Evolutionary conservation across 1,140 invertebrate genomes (phyloP).

Genomic region (Phocides pigmalion): DNA sequence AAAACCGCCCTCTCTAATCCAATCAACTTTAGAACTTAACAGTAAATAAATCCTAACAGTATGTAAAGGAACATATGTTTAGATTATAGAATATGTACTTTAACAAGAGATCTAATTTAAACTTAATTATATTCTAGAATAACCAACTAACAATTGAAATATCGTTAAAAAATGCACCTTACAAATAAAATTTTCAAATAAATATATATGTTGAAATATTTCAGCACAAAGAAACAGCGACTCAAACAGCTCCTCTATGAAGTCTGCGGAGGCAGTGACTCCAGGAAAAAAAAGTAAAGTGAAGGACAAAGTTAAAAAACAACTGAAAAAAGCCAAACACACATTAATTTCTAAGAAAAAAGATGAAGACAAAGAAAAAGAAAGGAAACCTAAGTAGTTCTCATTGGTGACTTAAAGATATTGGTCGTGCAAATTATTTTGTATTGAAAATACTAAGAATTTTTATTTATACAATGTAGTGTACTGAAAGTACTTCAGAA

Average conservation of each 20-base stretch:
- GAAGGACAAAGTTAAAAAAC: conserved; percentile 78
- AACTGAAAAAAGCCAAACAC: conserved; percentile 77
- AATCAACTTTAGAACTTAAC: too few relatives aligned
- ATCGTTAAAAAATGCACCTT: conserved; percentile 1
- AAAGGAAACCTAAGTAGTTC: conserved; percentile 65
- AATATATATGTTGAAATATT: conserved; percentile 30
- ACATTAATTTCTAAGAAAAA: conserved; percentile 74
- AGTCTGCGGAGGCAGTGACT: conserved; percentile 62
- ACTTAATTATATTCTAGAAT: too few relatives aligned
- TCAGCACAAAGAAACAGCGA: conserved; percentile 77
- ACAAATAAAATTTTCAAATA: conserved; percentile 1
- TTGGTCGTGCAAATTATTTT: conserved; percentile 10
- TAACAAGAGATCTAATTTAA: too few relatives aligned
- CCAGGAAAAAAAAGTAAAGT: conserved; percentile 75
- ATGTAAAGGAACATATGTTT: too few relatives aligned
- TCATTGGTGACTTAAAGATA: conserved; percentile 11
- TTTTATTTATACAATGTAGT: conserved; percentile 28
- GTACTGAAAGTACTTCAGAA: conserved; percentile 68
- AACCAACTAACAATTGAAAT: not conserved
- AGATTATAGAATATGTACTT: too few relatives aligned
- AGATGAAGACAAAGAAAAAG: conserved; percentile 73
- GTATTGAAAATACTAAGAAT: conserved; percentile 11
- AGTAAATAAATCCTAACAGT: too few relatives aligned
- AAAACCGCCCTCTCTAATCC: too few relatives aligned
- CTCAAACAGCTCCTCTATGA: conserved; percentile 73